These are phyloP conservation scores for Leptatherina wallacei DNA, from an alignment of 2,797 vertebrate species.

Conservation along the genomic window DNA sequence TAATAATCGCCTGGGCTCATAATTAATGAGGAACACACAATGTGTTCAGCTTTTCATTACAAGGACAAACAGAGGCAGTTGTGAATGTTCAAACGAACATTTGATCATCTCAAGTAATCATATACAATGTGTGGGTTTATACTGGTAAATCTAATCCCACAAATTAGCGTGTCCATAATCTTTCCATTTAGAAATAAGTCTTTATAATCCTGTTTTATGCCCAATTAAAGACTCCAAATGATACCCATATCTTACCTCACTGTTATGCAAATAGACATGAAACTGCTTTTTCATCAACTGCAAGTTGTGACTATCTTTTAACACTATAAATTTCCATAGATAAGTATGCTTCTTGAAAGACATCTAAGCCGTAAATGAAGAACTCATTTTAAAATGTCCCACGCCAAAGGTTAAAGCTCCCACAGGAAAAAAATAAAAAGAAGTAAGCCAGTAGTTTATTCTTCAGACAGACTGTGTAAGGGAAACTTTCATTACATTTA, in stretches of 20 bases:
- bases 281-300: constrained; percentile 48
- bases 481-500: constrained; percentile 33
- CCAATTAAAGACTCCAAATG: constrained; percentile 63
- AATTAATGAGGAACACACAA: not conserved
- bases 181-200: constrained; percentile 64
- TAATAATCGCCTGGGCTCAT: not conserved
- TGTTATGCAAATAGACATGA: constrained; percentile 57
- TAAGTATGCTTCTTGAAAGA: constrained; percentile 43
- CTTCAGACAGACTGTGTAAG: constrained; percentile 46
- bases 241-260: constrained; percentile 46
- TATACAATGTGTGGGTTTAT: constrained; percentile 46
- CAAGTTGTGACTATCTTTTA: constrained; percentile 49
- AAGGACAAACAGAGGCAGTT: not conserved
- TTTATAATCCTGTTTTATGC: constrained; percentile 65
- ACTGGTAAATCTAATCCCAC: constrained; percentile 51
- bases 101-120: constrained; percentile 33
- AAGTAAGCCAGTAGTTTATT: constrained; percentile 48
- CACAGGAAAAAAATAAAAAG: constrained; percentile 35
- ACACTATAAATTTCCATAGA: constrained; percentile 63
- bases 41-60: constrained; percentile 7
- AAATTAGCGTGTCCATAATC: constrained; percentile 55
- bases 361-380: constrained; percentile 71
- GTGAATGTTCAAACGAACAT: constrained; percentile 7
- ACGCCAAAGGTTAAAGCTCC: constrained; percentile 15
- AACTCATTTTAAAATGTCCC: constrained; percentile 60